These are phyloP conservation scores for Caenorhabditis sp. DNA, from an alignment of 2,888 invertebrate genomes.

Conservation along the genomic window DNA sequence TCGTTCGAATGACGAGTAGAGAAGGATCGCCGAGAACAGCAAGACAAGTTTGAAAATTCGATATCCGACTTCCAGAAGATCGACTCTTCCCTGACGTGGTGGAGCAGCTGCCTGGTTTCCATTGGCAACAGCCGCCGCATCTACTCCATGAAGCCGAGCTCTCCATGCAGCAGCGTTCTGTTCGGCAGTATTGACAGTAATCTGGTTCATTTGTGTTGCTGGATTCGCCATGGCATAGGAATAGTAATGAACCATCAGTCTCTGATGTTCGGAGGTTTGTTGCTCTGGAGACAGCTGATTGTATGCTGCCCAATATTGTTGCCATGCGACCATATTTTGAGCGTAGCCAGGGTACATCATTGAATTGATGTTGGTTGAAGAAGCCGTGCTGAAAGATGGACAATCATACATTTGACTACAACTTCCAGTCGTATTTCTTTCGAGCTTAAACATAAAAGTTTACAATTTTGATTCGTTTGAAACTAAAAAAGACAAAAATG, in stretches of 20 bases:
- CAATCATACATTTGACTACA: no score
- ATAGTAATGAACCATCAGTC: constrained; percentile 48
- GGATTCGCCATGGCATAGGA: constrained; percentile 30
- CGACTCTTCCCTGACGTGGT: constrained; percentile 55
- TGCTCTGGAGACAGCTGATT: constrained; percentile 32
- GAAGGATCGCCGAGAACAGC: constrained; percentile 64
- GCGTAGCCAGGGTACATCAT: background rate
- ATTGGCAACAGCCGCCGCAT: background rate
- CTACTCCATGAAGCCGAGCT: constrained; percentile 36
- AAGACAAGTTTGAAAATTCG: constrained; percentile 67
- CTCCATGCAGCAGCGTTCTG: constrained; percentile 28
- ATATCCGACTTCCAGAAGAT: constrained; percentile 68
- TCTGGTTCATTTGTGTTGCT: no score
- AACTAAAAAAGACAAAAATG: no score
- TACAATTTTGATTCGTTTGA: no score
- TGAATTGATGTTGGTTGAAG: background rate
- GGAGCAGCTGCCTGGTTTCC: constrained; percentile 29
- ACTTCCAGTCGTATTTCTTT: no score
- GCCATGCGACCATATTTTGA: constrained; percentile 43
- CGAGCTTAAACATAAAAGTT: no score
- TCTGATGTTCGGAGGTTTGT: constrained; percentile 21
- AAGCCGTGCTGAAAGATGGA: background rate
- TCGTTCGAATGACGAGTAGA: constrained; percentile 71
- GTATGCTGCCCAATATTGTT: constrained; percentile 51
- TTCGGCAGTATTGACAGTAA: background rate